A percentile compares a stretch with the other conserved stretches of the same genome.
These are phyloP conservation scores for Hemaris fuciformis DNA, from an alignment of 2,888 invertebrate species.

Conservation along the genomic window DNA sequence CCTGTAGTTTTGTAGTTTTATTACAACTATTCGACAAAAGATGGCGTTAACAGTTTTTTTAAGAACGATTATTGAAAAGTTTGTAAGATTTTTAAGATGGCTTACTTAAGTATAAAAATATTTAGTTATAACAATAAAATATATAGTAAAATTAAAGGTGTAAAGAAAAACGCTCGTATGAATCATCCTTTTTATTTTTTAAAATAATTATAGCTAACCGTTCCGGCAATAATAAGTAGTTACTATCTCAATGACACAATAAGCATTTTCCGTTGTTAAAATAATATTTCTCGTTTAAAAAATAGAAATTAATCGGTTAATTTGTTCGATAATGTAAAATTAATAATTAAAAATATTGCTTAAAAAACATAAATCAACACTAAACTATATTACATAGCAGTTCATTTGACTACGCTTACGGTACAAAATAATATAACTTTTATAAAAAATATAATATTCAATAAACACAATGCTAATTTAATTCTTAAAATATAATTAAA, in stretches of 20 bases:
- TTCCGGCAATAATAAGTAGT: slow-evolving; percentile 79
- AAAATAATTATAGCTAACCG: slow-evolving; percentile 83
- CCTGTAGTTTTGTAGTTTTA: slow-evolving; percentile 10
- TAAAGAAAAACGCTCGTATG: slow-evolving; percentile 62
- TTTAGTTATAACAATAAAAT: background rate
- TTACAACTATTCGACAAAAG: slow-evolving; percentile 42
- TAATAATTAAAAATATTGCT: slow-evolving; percentile 56
- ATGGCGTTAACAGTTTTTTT: slow-evolving; percentile 34
- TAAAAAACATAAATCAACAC: slow-evolving; percentile 74
- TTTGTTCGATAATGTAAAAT: slow-evolving; percentile 64
- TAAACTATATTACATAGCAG: slow-evolving; percentile 73
- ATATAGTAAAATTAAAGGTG: background rate
- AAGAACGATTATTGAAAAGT: too few species aligned
- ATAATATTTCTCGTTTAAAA: slow-evolving; percentile 34
- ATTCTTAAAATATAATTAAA: slow-evolving; percentile 67
- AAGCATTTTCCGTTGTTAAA: slow-evolving; percentile 80
- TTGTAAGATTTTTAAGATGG: too few species aligned
- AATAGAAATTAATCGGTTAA: slow-evolving; percentile 67
- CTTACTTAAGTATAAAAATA: too few species aligned
- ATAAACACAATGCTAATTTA: slow-evolving; percentile 69
- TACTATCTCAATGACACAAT: slow-evolving; percentile 80
- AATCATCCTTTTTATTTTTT: slow-evolving; percentile 82
- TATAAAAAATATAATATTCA: slow-evolving; percentile 78
- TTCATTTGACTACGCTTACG: slow-evolving; percentile 67
- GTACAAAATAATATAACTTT: slow-evolving; percentile 76